These are phyloP conservation scores for Triops longicaudatus DNA, from an alignment of 1,140 invertebrate genomes.

Conservation along the genomic window DNA sequence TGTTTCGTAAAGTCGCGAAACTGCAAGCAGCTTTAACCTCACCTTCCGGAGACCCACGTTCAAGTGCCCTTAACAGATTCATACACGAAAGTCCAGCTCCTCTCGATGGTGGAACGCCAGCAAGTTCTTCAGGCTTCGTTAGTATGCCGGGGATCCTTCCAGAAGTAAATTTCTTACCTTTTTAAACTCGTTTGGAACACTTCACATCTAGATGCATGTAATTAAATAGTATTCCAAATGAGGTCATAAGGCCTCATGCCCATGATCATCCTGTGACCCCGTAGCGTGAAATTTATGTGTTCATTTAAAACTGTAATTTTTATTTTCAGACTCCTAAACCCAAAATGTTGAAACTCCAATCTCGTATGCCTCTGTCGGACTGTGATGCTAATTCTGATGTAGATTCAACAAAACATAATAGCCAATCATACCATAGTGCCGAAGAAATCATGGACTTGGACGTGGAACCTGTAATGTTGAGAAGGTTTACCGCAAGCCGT, in stretches of 20 bases:
- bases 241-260: too few relatives aligned
- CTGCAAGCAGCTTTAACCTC: slow-evolving; percentile 19
- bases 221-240: too few relatives aligned
- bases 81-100: slow-evolving; percentile 23
- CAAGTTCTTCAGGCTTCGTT: too few relatives aligned
- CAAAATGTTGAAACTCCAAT: not conserved
- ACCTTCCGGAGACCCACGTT: slow-evolving; percentile 19
- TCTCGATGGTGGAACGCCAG: not conserved
- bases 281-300: not conserved
- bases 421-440: not conserved
- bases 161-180: not conserved
- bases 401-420: not conserved
- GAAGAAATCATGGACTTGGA: not conserved
- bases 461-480: slow-evolving; percentile 8
- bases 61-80: slow-evolving; percentile 16
- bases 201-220: too few relatives aligned
- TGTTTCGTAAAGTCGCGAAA: not conserved
- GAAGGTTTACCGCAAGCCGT: not conserved
- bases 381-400: not conserved
- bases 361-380: not conserved
- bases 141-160: not conserved
- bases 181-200: too few relatives aligned
- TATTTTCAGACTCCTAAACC: not conserved
- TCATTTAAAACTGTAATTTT: not conserved
- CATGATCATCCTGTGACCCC: too few relatives aligned